Conservation (phyloP, 35 echinoderm and acorn worm genomes). For the Stichopus chloronotus region DNA sequence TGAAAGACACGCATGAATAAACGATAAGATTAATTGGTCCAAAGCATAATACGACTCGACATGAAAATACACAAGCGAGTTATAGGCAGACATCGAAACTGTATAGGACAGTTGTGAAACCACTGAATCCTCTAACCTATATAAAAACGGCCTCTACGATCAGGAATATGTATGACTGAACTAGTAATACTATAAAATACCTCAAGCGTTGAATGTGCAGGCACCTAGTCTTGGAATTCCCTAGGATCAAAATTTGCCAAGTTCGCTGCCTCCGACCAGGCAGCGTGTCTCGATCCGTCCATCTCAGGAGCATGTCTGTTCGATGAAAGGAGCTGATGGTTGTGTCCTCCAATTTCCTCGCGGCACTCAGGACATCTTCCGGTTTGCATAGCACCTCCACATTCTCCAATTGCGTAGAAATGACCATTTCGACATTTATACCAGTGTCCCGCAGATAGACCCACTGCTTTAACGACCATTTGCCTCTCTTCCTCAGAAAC, state of each 20-base stretch:
- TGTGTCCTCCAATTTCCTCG: neutral
- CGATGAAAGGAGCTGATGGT: neutral
- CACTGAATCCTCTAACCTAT: no score
- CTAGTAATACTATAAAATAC: no score
- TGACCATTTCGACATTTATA: neutral
- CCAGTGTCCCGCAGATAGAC: neutral
- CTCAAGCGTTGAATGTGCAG: no score
- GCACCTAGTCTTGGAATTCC: neutral
- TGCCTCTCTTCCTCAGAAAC: constrained; percentile 49
- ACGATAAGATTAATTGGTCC: no score
- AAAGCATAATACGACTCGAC: no score
- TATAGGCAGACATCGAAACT: no score
- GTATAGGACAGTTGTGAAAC: no score
- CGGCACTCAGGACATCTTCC: neutral
- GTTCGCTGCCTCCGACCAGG: constrained; percentile 77
- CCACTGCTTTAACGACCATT: constrained; percentile 64
- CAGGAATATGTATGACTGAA: no score
- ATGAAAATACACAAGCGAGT: no score
- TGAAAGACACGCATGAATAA: no score
- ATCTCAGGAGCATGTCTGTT: neutral
- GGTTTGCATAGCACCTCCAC: neutral
- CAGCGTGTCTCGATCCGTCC: constrained; percentile 38
- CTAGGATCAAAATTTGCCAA: constrained; percentile 52
- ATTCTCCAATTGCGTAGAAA: neutral
- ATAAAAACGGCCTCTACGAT: no score